Evolutionary conservation across 2,797 vertebrate species (phyloP), one percentile per base, ranked within the genome.

Genomic region (Cossypha dichroa): DNA sequence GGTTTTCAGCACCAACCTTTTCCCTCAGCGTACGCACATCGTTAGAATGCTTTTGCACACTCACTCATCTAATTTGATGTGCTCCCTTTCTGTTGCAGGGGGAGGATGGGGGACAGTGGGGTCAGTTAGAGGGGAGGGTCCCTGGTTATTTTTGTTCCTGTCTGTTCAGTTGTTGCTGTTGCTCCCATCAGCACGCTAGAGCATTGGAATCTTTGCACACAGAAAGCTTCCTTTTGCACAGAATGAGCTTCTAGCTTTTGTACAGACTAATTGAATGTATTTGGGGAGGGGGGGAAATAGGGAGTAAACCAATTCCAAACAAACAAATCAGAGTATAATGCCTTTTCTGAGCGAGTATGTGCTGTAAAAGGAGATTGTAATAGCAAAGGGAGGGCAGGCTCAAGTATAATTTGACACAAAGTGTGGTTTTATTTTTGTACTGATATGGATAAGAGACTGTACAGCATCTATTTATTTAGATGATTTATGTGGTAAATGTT

Each of bases 381-480:
- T 94, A 95, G 95, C 84, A 76, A 95, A 88, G 82, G 76, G 94
- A 96, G 86, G 94, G 94, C 84, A 94, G 92, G 96, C 93, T 95
- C 69, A 90, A 95, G 93, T 95, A 90, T 75, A 97, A 96, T 97
- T 86, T 95, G 97, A 94, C 69, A 95, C 95, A 97, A 97, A 97
- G 96, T 75, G 70, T 85, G 90, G 97, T 96, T 98, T 98, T 98
- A 98, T 98, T 98, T 98, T 98, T 98, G 98, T 98, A 98, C 97
- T 97, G 98, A 98, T 97, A 94, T 16, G 97, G 98, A 96, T 95
- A 97, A 98, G 96, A 98, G 98, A 97, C 97, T 98, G 97, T 98
- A 98, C 92, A 98, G 96, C 98, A 98, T 98, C 98, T 98, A 98
- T 98, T 98, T 98, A 98, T 98, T 98, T 98, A 98, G 98, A 98